Evolutionary conservation across 2,113 vertebrate species (phyloP), one percentile per base, ranked within the genome.

Genomic region (Sebastes fasciatus): DNA sequence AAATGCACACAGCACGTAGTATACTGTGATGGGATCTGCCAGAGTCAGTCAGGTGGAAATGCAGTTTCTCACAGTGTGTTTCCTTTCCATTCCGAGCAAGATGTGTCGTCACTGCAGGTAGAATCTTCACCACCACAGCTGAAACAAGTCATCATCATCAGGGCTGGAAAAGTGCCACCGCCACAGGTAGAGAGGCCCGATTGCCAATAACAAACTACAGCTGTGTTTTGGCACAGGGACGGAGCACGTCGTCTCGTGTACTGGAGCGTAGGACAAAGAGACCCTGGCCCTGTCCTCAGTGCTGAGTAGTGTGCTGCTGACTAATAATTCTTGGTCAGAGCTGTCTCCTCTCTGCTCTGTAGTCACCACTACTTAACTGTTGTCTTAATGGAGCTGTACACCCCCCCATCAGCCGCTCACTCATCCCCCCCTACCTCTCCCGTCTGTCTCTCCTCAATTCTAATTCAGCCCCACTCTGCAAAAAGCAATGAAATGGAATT

Each of bases 401-500:
- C 82, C 68, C 75, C 71, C 21, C 52, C 79, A 63, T 84, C 87
- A 74, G 10, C 77, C 65, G 72, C 40, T 40, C 74, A 72, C 84
- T 71, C 64, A 52, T 40, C 64, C 63, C 60, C 63, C 60, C 79
- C 67, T 9, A 1, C 61, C 64, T 55, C 65, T 45, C 64, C 76
- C 54, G 6, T 76, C 70, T 81, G 4, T 88, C 88, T 77, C 85
- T 10, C 42, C 79, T 77, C 19, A 48, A 82, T 86, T 82, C 74
- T 72, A 64, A 85, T 90, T 89, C 77, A 87, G 68, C 82, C 73
- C 45, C 70, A 58, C 85, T 88, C 80, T 84, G 82, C 89, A 92
- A 79, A 91, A 90, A 85, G 85, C 89, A 93, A 73, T 89, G 83
- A 82, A 86, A 92, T 86, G 85, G 86, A 89, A 89, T 87, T 89